Evolutionary conservation across 2,888 invertebrate species (phyloP).

Genomic region (Dolomedes plantarius): DNA sequence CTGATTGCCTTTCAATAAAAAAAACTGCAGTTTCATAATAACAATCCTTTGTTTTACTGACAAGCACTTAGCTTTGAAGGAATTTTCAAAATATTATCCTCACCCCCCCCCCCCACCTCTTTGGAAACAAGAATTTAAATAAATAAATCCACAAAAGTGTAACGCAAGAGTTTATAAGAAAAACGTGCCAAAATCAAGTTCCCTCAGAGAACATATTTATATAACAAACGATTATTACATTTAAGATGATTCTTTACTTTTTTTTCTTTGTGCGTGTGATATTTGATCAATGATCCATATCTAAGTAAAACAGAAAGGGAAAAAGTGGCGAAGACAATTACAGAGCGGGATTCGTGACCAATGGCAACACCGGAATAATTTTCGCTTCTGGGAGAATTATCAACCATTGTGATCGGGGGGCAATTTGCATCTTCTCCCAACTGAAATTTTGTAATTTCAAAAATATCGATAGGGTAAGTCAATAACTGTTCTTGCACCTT

Average conservation of each 20-base stretch:
- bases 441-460: slow-evolving; percentile 29
- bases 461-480: neutral
- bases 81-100: too few species aligned
- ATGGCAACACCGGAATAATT: slow-evolving; percentile 21
- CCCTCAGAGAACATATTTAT: neutral
- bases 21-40: too few species aligned
- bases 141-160: too few species aligned
- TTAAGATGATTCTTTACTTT: too few species aligned
- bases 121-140: too few species aligned
- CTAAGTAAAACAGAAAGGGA: neutral
- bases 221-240: neutral
- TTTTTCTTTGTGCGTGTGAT: too few species aligned
- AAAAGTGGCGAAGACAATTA: neutral
- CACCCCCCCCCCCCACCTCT: too few species aligned
- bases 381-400: slow-evolving; percentile 28
- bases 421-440: slow-evolving; percentile 35
- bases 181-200: neutral
- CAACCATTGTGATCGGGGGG: slow-evolving; percentile 28
- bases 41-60: too few species aligned
- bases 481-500: slow-evolving; percentile 14
- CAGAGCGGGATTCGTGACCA: neutral
- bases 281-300: neutral
- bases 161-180: neutral
- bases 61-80: too few species aligned
- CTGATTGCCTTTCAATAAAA: too few species aligned